These are phyloP conservation scores for Leptodactylus fallax DNA, from an alignment of 2,797 vertebrate species.

Conservation along the genomic window DNA sequence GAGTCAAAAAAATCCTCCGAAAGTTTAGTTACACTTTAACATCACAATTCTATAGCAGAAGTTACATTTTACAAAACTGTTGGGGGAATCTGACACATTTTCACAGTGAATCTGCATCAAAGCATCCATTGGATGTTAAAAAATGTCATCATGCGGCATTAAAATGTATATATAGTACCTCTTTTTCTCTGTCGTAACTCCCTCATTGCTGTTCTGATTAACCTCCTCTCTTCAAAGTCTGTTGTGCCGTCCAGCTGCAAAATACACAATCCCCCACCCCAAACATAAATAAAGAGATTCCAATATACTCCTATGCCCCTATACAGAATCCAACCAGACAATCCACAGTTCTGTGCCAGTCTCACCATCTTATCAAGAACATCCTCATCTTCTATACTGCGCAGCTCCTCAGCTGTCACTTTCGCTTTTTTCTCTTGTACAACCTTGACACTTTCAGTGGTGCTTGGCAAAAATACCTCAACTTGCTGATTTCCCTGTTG, in stretches of 20 bases:
- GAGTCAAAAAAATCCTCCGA: too few relatives aligned
- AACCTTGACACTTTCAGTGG: constrained; percentile 71
- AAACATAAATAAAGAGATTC: neutral
- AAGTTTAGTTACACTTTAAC: too few relatives aligned
- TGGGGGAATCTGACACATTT: too few relatives aligned
- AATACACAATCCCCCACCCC: constrained; percentile 31
- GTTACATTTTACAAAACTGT: too few relatives aligned
- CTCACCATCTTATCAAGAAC: constrained; percentile 95
- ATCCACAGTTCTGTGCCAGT: too few relatives aligned
- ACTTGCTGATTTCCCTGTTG: constrained; percentile 71
- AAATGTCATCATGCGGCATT: too few relatives aligned
- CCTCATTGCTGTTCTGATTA: constrained; percentile 94
- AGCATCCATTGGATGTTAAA: too few relatives aligned
- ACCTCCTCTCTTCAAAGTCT: constrained; percentile 92
- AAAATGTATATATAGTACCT: constrained; percentile 78
- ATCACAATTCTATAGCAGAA: too few relatives aligned
- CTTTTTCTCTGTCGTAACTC: constrained; percentile 94
- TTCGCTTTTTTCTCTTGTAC: constrained; percentile 72
- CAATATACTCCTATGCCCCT: neutral
- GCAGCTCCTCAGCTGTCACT: constrained; percentile 83
- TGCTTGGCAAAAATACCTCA: constrained; percentile 77
- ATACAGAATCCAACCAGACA: neutral
- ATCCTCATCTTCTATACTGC: constrained; percentile 89
- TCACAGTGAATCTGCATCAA: too few relatives aligned
- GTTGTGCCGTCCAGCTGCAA: constrained; percentile 88